These are phyloP conservation scores for Strongylocentrotus purpuratus DNA, from an alignment of 35 echinoderm and acorn worm genomes.

Conservation along the genomic window DNA sequence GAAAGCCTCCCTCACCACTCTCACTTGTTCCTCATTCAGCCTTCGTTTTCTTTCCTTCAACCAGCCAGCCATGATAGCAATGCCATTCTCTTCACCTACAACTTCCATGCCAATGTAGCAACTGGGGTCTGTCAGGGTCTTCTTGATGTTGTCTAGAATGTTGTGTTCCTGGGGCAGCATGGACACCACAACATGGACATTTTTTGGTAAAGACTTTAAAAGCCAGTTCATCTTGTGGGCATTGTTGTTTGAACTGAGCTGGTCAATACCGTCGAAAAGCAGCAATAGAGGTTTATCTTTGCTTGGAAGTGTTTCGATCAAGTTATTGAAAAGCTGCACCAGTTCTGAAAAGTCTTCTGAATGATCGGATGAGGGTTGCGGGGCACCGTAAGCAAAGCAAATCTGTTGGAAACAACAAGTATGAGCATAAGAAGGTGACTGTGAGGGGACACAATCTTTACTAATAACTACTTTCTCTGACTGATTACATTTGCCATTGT, in stretches of 20 bases:
- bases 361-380: constrained; percentile 39
- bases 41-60: constrained; percentile 53
- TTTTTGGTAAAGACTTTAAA: constrained; percentile 48
- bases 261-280: constrained; percentile 87
- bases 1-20: constrained; percentile 53
- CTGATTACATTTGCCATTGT: too few relatives aligned
- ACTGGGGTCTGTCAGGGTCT: constrained; percentile 49
- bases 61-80: constrained; percentile 78
- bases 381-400: constrained; percentile 70
- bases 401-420: constrained; percentile 56
- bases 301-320: constrained; percentile 56
- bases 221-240: constrained; percentile 87
- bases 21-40: constrained; percentile 64
- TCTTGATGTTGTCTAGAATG: constrained; percentile 63
- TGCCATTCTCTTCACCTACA: constrained; percentile 56
- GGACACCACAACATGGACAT: constrained; percentile 66
- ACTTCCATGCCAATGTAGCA: constrained; percentile 79
- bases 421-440: too few relatives aligned
- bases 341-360: constrained; percentile 71
- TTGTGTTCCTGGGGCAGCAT: constrained; percentile 73
- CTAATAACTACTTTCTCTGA: too few relatives aligned
- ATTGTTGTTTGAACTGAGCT: constrained; percentile 71
- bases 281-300: constrained; percentile 69
- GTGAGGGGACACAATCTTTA: too few relatives aligned
- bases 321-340: constrained; percentile 65